Evolutionary conservation across 2,888 invertebrate species (phyloP).

Genomic region (Drosophila meridionalis): DNA sequence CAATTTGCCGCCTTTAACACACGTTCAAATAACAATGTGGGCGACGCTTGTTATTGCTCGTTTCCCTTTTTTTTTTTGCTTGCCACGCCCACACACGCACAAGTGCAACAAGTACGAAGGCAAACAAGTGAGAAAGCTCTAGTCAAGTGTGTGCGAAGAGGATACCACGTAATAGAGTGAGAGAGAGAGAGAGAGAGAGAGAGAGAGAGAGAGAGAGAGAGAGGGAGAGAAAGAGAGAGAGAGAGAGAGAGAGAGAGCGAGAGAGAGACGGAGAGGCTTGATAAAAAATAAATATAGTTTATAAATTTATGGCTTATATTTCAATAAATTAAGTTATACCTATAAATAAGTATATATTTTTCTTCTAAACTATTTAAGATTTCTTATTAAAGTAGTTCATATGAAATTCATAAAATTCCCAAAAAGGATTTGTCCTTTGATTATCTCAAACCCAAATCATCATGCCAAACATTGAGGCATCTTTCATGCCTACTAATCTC

Average conservation of each 20-base stretch:
- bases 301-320: background rate
- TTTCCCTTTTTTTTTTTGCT: slow-evolving; percentile 10
- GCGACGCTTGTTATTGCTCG: slow-evolving; percentile 36
- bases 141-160: background rate
- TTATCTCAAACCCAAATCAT: background rate
- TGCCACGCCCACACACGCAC: slow-evolving; percentile 47
- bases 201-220: background rate
- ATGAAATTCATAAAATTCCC: background rate
- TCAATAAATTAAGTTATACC: too few relatives aligned
- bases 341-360: too few relatives aligned
- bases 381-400: background rate
- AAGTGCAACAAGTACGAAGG: slow-evolving; percentile 54
- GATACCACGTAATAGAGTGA: background rate
- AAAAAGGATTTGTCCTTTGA: background rate
- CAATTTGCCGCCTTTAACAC: slow-evolving; percentile 30
- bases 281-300: background rate
- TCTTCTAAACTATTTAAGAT: too few relatives aligned
- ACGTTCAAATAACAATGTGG: slow-evolving; percentile 60
- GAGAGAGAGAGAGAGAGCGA: background rate
- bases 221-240: background rate
- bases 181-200: background rate
- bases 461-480: background rate
- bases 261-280: too few relatives aligned
- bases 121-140: slow-evolving; percentile 29
- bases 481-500: background rate